Evolutionary conservation across 1,140 invertebrate genomes (phyloP), one percentile per base, ranked within the genome.

Genomic region (Plodia interpunctella): DNA sequence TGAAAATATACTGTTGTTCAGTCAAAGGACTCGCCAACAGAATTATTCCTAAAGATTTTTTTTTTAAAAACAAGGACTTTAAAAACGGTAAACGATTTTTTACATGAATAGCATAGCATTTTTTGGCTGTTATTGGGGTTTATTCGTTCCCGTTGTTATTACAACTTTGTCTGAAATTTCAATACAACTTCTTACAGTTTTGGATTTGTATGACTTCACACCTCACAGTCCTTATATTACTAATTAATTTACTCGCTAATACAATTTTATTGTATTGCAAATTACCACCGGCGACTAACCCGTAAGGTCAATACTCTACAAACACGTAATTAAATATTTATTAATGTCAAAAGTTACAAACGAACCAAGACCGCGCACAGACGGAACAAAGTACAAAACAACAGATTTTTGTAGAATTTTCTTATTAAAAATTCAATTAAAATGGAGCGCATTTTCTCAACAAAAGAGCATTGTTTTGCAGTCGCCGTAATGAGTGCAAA

Each of bases 1-100:
- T 72, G 70, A 70, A 68, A 71, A 72, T 74, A 68, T 69, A 68
- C 69, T 76, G 58, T 65, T 44, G 50, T 59, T 59, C 56, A 51
- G 21, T 3, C 6, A 25, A 25, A 25, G 21, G 6, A 25, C 21
- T 25, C 21, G 6, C 21, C 6, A 25, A 25, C 6, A 25, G 21
- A n/a, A n/a, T n/a, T 25, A 25, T 3, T 25, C 21, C 2, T 25
- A 25, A 25, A 6, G 21, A 25, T n/a, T n/a, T n/a, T n/a, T n/a
- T n/a, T n/a, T n/a, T n/a, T n/a, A 25, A 25, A 25, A 3, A 25
- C 21, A 6, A 3, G 21, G 21, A 25, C 21, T 25, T 25, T 2
- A 6, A 25, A 25, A 25, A 25, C 6, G 2, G 6, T 25, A 3
- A 3, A 6, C 2, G 6, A 6, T 25, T 25, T 25, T 25, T 25